A percentile compares a stretch with the other conserved stretches of the same genome.
phyloP scores from a whole-genome alignment of 2,888 invertebrate genomes.

The Macrophya annulata region DNA sequence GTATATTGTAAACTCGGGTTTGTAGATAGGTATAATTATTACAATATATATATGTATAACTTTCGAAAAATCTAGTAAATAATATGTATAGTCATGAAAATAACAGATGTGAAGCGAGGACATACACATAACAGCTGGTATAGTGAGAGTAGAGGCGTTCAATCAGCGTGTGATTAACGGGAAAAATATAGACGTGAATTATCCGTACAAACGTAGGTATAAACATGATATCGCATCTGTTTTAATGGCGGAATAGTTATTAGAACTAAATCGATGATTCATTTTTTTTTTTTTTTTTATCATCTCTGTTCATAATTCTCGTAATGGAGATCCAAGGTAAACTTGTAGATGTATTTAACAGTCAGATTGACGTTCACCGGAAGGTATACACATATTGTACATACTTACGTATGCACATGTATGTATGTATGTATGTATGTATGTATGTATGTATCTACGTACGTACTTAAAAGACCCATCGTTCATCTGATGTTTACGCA shows the following conservation, averaged over 20 bases:
- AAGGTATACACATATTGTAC: neutral
- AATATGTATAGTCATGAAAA: neutral
- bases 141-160: neutral
- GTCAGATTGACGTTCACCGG: slow-evolving; percentile 22
- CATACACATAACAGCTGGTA: neutral
- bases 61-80: slow-evolving; percentile 5
- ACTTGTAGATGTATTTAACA: slow-evolving; percentile 25
- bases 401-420: neutral
- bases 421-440: neutral
- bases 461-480: neutral
- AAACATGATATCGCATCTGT: neutral
- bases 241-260: neutral
- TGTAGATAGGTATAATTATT: neutral
- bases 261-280: neutral
- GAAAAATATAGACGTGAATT: neutral
- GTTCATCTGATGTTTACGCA: slow-evolving; percentile 27
- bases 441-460: neutral
- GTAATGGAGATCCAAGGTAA: slow-evolving; percentile 22
- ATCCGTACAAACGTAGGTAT: neutral
- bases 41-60: neutral
- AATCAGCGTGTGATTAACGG: neutral
- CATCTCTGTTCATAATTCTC: slow-evolving; percentile 26
- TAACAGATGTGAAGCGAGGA: slow-evolving; percentile 20
- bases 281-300: neutral
- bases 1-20: neutral